phyloP scores from a whole-genome alignment of 2,888 invertebrate genomes.

The Patella ulyssiponensis region DNA sequence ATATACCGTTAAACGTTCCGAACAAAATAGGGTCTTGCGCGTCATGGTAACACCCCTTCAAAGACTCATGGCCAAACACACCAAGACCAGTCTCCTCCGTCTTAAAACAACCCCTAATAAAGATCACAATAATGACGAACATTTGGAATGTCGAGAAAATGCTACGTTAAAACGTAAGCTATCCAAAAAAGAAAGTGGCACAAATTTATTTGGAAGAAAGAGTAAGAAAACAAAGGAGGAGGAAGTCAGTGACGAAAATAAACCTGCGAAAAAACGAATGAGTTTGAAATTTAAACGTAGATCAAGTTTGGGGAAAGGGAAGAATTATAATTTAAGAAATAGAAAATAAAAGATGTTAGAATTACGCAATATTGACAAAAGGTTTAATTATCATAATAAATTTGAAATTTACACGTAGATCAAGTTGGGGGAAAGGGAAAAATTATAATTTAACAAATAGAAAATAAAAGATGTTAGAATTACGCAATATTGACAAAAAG shows the following conservation, averaged over 20 bases:
- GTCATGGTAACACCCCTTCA: slow-evolving; percentile 51
- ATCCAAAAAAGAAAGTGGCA: slow-evolving; percentile 28
- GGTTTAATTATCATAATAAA: background rate
- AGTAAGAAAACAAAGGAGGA: slow-evolving; percentile 14
- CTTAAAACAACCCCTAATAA: slow-evolving; percentile 50
- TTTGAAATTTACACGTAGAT: slow-evolving; percentile 12
- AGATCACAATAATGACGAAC: slow-evolving; percentile 23
- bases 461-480: background rate
- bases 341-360: slow-evolving; percentile 1
- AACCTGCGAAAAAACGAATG: slow-evolving; percentile 17
- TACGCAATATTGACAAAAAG: no score
- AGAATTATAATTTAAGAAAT: slow-evolving; percentile 19
- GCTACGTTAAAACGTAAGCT: slow-evolving; percentile 16
- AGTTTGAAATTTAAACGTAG: slow-evolving; percentile 16
- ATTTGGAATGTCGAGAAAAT: background rate
- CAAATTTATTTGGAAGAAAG: slow-evolving; percentile 9
- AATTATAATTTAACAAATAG: slow-evolving; percentile 21
- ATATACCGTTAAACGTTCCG: slow-evolving; percentile 28
- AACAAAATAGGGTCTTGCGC: slow-evolving; percentile 44
- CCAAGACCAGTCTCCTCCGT: slow-evolving; percentile 59
- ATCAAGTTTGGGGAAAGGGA: slow-evolving; percentile 1
- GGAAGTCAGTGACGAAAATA: slow-evolving; percentile 12
- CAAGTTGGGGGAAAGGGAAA: background rate
- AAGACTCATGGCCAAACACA: slow-evolving; percentile 48
- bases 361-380: no score